Base-by-base conservation (phyloP, 2,797 vertebrate genomes). In the Champsocephalus gunnari region DNA sequence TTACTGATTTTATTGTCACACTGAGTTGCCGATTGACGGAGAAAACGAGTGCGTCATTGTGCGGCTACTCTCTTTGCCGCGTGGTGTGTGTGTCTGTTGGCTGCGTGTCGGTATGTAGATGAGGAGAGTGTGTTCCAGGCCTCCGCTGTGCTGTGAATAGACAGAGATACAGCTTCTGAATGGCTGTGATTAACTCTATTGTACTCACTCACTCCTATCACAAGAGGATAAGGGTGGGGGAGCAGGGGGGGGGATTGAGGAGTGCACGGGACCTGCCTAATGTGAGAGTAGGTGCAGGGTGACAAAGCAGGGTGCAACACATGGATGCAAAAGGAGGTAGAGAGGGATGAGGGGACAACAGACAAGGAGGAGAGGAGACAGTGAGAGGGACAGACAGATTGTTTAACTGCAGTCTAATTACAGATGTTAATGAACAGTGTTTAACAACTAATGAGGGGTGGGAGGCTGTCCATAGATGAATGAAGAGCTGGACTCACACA, bases 391-490 rank as follows among this genome's bases (percentile, higher is more conserved):
- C 82, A 87, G 86, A 78, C 83, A 77, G 83, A 87, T 89, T 84
- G 94, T 95, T 95, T 95, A 95, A 96, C 95, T 93, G 93, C 87
- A 81, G 90, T 92, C 91, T 96, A 96, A 96, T 97, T 96, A 96
- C 93, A 92, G 95, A 91, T 65, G 90, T 90, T 96, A 96, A 96
- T 97, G 95, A 96, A 94, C 93, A 94, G 93, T 93, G 94, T 96
- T 96, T 94, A 94, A 93, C 95, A 94, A 91, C 96, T 96, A 96
- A 96, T 96, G 95, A 96, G 94, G 93, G 94, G 92, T 95, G 96
- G 94, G 94, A 93, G 92, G 87, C 91, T 92, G 88, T 93, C 93
- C 93, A 94, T 91, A 94, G 94, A 96, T 95, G 92, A 95, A 95
- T 94, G 90, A 83, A 88, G 62, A 83, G 85, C 77, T 53, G 17